Evolutionary conservation across 1,140 invertebrate species (phyloP), one percentile per base, ranked within the genome.

Genomic region (Drosophila orena): DNA sequence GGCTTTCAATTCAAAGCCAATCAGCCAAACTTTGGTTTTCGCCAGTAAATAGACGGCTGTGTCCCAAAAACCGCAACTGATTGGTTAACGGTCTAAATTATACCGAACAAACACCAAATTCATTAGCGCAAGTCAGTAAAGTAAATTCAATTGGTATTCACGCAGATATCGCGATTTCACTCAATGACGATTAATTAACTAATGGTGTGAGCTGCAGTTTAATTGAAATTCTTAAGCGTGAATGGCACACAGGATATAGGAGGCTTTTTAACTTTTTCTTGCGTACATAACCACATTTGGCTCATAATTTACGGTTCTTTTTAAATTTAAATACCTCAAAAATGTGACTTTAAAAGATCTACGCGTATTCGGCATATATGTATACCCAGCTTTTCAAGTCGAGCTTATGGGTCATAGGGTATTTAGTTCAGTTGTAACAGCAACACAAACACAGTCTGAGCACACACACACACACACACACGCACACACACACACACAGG

Each of bases 391-490:
- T 35, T 20, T 52, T 52, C 20, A 12, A 40, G 40, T 14, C 22
- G 34, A 11, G 34, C 59, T 70, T 49, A 49, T 22, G 40, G 40
- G 49, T 61, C 57, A 49, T 46, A 74, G 71, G 27, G 69, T 74
- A 73, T 72, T 15, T 49, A 30, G 30, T 22, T n/a, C 27, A 43
- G 59, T 50, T 62, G 64, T 53, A 65, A 35, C 59, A 43, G 27
- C 46, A 56, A 37, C 42, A 58, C 17, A 53, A 37, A 61, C 46
- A 62, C 37, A 40, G 34, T 17, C 11, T 24, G 24, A 20, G 22
- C n/a, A 38, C 40, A 69, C 47, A 46, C 61, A 53, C 37, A 24
- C 14, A 37, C 35, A 37, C 35, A 37, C 61, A 62, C 27, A 46
- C 12, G 12, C 17, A 34, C 20, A 30, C 20, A 54, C 24, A 50